A percentile compares a stretch with the other conserved stretches of the same genome.
These are phyloP conservation scores for Excalfactoria chinensis DNA, from an alignment of 2,113 vertebrate species.

Conservation along the genomic window DNA sequence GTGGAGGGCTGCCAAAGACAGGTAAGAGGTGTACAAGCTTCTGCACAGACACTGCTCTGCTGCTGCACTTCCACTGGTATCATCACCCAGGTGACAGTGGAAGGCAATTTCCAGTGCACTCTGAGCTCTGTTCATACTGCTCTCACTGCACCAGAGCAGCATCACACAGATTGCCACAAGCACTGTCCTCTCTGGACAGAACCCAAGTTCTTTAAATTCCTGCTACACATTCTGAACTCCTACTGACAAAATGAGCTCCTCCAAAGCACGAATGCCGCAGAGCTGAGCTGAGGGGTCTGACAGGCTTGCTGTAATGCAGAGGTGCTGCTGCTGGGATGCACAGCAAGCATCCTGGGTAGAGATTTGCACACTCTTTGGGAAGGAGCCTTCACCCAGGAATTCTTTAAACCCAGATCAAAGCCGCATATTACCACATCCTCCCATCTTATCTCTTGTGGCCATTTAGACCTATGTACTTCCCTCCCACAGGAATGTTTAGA, in stretches of 20 bases:
- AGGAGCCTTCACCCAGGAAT: background rate
- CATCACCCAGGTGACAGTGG: background rate
- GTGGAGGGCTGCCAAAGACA: conserved; percentile 85
- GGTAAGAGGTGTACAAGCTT: conserved; percentile 9
- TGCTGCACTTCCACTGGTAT: background rate
- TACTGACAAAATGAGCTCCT: background rate
- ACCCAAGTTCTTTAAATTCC: background rate
- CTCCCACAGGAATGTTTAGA: background rate
- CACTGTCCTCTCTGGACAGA: background rate
- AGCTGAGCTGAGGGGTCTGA: background rate
- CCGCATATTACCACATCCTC: background rate
- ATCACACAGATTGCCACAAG: background rate
- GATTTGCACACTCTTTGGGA: background rate
- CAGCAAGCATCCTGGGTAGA: background rate
- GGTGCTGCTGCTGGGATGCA: background rate
- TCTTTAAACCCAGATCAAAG: conserved; percentile 3
- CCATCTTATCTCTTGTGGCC: background rate
- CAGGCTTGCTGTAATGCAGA: background rate
- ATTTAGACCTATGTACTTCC: background rate
- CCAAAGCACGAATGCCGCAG: background rate
- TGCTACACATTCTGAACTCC: background rate
- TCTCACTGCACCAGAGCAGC: background rate
- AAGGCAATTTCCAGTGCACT: background rate
- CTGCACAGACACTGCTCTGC: fast-evolving
- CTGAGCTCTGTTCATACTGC: background rate